Evolutionary conservation across 2,888 invertebrate genomes (phyloP), one percentile per base, ranked within the genome.

Genomic region (Zygothrica quintamaculata): DNA sequence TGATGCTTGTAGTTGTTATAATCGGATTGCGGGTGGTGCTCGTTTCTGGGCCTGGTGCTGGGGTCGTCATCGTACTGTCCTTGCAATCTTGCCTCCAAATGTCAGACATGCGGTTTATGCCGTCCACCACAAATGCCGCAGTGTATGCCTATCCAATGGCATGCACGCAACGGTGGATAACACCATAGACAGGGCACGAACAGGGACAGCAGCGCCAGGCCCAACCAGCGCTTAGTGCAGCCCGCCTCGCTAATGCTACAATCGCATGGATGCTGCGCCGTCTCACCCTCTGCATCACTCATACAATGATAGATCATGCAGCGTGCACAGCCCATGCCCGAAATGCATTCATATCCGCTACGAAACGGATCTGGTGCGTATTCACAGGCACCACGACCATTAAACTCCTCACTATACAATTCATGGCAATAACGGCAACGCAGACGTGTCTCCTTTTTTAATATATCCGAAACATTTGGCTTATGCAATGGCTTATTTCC

Each of bases 151-250:
- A 96, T 95, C 92, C 94, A 93, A 92, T 98, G 97, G 88, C 95
- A 95, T 81, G 96, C 94, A 84, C 95, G 94, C 70, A 98, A 93
- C 61, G 97, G 97, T 84, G 95, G 94, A 92, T 98, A 98, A 92
- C 97, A 96, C 94, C 98, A 98, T 85, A 99, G 93, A 92, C 98
- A 98, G 76, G 98, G 98, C 88, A 98, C 95, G 80, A 98, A 92
- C 72, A 98, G 91, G 61, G 96, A 96, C 52, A 98, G 93, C 65
- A 98, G 92, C 22, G 96, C 94, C 77, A 98, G 92, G 57, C 96
- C 96, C 73, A 96, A 90, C 98, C 98, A 98, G 43, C 97, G 93
- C 82, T 95, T 95, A 55, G 94, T 93, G 91, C 96, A 96, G 61
- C 94, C 93, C 65, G 94, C 93, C 89, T 95, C 94, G n/a, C 92